These are phyloP conservation scores for Rhogogaster chlorosoma DNA, from an alignment of 2,888 invertebrate species.

Conservation along the genomic window DNA sequence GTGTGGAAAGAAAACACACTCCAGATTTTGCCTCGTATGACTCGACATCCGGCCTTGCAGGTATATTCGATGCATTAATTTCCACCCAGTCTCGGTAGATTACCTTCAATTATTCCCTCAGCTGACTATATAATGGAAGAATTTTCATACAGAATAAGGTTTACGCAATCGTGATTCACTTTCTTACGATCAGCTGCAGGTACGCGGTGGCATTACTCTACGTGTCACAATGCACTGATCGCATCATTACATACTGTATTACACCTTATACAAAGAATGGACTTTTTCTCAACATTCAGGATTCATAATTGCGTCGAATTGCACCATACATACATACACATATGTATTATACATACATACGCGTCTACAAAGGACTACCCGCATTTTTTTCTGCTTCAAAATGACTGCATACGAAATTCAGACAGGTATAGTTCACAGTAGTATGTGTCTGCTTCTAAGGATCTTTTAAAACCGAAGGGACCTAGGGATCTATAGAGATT, in stretches of 20 bases:
- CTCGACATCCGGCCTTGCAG: neutral
- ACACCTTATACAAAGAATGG: neutral
- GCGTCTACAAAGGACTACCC: too few species aligned
- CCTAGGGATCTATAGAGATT: conserved; percentile 1
- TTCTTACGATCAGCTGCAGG: neutral
- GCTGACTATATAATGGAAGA: neutral
- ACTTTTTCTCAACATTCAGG: neutral
- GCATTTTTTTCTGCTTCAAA: neutral
- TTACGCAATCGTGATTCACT: conserved; percentile 23
- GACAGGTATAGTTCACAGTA: neutral
- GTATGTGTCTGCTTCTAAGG: neutral
- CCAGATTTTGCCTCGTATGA: neutral
- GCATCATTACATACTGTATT: neutral
- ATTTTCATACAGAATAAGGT: neutral
- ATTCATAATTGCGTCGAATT: neutral
- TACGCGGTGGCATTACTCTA: neutral
- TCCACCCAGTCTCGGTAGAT: neutral
- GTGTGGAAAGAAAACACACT: neutral
- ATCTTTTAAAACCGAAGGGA: neutral
- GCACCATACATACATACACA: neutral
- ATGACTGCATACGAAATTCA: neutral
- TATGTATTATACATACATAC: neutral
- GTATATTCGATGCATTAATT: neutral
- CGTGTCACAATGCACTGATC: conserved; percentile 5
- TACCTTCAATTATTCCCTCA: conserved; percentile 1